Conservation (phyloP, 2,797 vertebrate species). For the Cossypha polioptera region DNA sequence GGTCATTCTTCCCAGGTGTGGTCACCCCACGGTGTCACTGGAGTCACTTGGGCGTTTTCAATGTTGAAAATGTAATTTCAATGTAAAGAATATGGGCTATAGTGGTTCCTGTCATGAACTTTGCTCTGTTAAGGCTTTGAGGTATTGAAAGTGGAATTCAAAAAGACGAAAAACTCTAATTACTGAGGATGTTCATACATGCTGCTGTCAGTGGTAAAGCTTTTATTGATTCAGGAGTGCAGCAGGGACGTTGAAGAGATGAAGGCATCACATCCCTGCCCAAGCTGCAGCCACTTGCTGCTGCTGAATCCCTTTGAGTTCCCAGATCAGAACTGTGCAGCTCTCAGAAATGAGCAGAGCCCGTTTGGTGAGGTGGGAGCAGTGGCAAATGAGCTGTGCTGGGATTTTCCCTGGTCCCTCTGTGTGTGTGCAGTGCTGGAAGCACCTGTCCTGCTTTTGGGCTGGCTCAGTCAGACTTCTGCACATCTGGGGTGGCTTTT, state of each 20-base stretch:
- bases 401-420: not conserved
- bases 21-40: not conserved
- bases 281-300: not conserved
- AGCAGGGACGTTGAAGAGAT: not conserved
- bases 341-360: not conserved
- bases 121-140: not conserved
- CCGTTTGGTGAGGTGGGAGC: accelerated
- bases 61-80: not conserved
- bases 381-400: not conserved
- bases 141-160: not conserved
- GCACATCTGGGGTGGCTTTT: not conserved
- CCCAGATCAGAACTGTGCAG: not conserved
- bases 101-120: not conserved
- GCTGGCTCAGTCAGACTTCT: not conserved
- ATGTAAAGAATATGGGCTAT: not conserved
- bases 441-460: accelerated
- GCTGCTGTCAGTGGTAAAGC: not conserved
- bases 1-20: not conserved
- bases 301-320: not conserved
- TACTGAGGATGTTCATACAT: accelerated
- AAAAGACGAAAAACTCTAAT: not conserved
- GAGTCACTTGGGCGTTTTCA: not conserved
- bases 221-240: not conserved
- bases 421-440: not conserved
- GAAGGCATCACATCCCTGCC: not conserved